A percentile compares a stretch with the other conserved stretches of the same genome.
These are phyloP conservation scores for Cecidostiba fungosa DNA, from an alignment of 2,888 invertebrate species.

Conservation along the genomic window DNA sequence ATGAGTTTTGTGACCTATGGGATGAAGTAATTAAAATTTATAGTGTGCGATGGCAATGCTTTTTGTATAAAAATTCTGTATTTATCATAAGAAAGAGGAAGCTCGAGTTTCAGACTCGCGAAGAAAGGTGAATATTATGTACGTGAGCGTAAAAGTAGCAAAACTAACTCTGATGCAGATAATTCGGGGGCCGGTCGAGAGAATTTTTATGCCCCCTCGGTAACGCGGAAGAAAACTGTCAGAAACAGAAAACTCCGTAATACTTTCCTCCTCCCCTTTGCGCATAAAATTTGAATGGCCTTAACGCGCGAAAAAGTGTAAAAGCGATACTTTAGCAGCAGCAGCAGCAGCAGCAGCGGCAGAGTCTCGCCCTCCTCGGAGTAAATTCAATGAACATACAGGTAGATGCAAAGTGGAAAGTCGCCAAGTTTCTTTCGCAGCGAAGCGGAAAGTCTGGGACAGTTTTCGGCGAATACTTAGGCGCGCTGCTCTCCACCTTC, in stretches of 20 bases:
- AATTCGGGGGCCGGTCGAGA: not conserved
- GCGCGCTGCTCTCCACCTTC: slow-evolving; percentile 13
- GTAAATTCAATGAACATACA: slow-evolving; percentile 48
- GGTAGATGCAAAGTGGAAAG: slow-evolving; percentile 56
- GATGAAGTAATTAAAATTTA: not conserved
- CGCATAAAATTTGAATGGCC: slow-evolving; percentile 47
- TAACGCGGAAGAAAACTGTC: not conserved
- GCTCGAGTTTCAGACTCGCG: not conserved
- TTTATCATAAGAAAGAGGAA: not conserved
- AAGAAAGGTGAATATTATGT: not conserved
- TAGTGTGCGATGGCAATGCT: not conserved
- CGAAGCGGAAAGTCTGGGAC: slow-evolving; percentile 44
- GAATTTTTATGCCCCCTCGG: not conserved
- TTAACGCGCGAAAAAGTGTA: slow-evolving; percentile 36
- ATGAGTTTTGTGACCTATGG: not conserved
- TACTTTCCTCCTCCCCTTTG: not conserved
- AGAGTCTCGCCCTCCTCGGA: not conserved
- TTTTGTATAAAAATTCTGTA: not conserved
- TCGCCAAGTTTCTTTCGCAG: slow-evolving; percentile 54
- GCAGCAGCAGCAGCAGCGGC: not conserved
- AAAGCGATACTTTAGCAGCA: slow-evolving; percentile 29
- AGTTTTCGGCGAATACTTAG: slow-evolving; percentile 62
- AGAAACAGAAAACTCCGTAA: slow-evolving; percentile 13
- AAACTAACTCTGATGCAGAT: not conserved
- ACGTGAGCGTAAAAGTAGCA: not conserved